Conservation (phyloP, 2,113 vertebrate species). For the rat (Rattus norvegicus) region GRCr8 NC_086024.1:39366501-39367000, state of each 20-base stretch:
- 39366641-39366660: neutral
- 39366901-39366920: neutral
- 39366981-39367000: constrained; percentile 12
- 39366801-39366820: neutral
- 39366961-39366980: neutral
- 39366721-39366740: neutral
- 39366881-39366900: neutral
- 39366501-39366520: neutral
- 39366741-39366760: constrained; percentile 43
- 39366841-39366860: neutral
- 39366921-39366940: neutral
- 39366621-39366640: constrained; percentile 54
- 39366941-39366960: constrained; percentile 44
- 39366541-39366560: neutral
- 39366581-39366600: neutral
- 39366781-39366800: constrained; percentile 60
- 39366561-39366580: neutral
- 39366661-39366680: neutral
- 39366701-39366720: constrained; percentile 40
- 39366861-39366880: neutral
- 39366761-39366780: constrained; percentile 31
- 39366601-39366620: neutral
- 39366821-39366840: constrained; percentile 59
- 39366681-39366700: constrained; percentile 2
- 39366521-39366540: neutral